Evolutionary conservation across 2,797 vertebrate species (phyloP).

Genomic region (Ctenopoma multispine): DNA sequence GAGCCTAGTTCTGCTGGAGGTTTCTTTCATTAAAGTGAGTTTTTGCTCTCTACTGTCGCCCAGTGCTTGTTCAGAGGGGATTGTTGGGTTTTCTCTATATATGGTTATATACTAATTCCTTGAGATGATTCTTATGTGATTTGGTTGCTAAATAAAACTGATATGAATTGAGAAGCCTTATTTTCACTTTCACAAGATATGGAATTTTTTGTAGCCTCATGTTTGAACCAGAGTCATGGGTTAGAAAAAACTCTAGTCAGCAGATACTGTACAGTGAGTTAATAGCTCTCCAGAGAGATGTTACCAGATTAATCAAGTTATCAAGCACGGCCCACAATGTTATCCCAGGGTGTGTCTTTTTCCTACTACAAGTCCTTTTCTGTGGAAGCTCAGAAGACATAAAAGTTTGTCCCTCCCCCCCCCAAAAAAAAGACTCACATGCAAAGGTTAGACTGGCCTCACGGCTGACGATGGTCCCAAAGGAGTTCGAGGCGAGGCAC

Average conservation of each 20-base stretch:
- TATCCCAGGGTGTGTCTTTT: conserved; percentile 26
- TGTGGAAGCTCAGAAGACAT: conserved; percentile 13
- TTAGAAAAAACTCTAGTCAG: conserved; percentile 30
- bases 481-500: conserved; percentile 93
- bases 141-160: no score
- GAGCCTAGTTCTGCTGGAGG: no score
- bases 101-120: no score
- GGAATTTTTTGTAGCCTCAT: conserved; percentile 10
- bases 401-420: no score
- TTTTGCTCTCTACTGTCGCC: no score
- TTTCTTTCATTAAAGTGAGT: no score
- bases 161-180: no score
- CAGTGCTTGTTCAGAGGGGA: no score
- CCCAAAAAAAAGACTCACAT: conserved; percentile 87
- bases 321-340: conserved; percentile 24
- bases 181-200: conserved; percentile 15
- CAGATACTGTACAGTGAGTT: conserved; percentile 23
- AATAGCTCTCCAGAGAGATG: conserved; percentile 50
- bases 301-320: conserved; percentile 59
- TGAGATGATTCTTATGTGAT: no score
- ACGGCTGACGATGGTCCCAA: conserved; percentile 94
- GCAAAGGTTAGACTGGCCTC: conserved; percentile 95
- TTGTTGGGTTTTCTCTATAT: no score
- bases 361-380: conserved; percentile 21
- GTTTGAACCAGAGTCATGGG: conserved; percentile 43